Base-by-base conservation (phyloP, 30 jellyfish, hydroid and myxozoan genomes). In the Pelagia noctiluca region DNA sequence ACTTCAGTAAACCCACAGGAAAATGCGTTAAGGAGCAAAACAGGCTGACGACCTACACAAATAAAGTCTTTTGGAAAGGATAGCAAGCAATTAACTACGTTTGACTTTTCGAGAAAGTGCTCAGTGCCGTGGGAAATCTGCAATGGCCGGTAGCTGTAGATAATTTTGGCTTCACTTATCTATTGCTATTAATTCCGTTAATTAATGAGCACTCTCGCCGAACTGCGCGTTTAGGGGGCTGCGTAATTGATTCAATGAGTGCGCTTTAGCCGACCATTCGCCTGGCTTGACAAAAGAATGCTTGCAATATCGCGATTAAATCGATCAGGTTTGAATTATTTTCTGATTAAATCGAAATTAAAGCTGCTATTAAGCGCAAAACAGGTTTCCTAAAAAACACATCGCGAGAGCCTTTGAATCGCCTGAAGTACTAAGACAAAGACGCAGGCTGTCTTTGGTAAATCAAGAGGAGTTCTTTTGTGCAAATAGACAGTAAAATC, bases 131-230 rank as follows among this genome's bases (percentile, higher is more conserved):
- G 95, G 88, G 95, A 84, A 84, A 46, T 35, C 66, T 84, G 60
- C 34, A 32, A 75, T 65, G 50, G 38, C 48, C 75, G 77, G 35
- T 72, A 62, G 92, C 88, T 75, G 88, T 57, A 68, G 50, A 84
- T 73, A 72, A 84, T 84, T 84, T 73, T 62, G 78, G 52, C 69
- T 84, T 64, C 79, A 76, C 88, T 73, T 53, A 71, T 72, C 95
- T 85, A 73, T 71, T 63, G 85, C 88, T 72, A 77, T 64, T 84
- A 84, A 84, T 84, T 84, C 95, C 95, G 95, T 42, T 84, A 84
- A 84, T 84, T 84, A 84, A 73, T 82, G 53, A 84, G 88, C 70
- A 50, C 22, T 71, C 63, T 73, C 54, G 76, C 88, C 88, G 95
- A 72, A 65, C 95, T 73, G 65, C 76, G 76, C 64, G 79, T 66